These are phyloP conservation scores for Gibbula magus DNA, from an alignment of 2,888 invertebrate genomes.

Conservation along the genomic window DNA sequence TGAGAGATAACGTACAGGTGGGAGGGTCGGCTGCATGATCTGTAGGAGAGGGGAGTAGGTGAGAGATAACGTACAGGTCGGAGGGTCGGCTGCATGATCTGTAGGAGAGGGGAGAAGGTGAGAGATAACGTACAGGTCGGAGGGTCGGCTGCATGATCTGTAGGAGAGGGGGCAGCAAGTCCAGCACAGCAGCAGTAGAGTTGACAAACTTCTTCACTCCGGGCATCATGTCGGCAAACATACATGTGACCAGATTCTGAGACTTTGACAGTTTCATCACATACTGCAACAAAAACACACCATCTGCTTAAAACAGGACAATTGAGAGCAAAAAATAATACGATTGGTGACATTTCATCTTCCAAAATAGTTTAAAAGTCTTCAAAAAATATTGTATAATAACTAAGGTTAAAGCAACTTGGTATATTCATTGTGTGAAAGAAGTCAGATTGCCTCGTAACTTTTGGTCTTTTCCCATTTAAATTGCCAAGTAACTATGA, in stretches of 20 bases:
- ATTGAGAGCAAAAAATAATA: too few species aligned
- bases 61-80: conserved; percentile 78
- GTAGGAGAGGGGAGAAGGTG: neutral
- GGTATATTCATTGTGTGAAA: too few species aligned
- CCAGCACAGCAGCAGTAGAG: conserved; percentile 79
- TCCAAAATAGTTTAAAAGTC: too few species aligned
- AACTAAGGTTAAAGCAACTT: too few species aligned
- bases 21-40: too few species aligned
- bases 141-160: conserved; percentile 85
- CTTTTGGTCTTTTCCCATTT: too few species aligned
- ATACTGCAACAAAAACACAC: conserved; percentile 47
- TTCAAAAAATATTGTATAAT: too few species aligned
- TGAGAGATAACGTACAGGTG: neutral
- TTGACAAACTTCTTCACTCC: conserved; percentile 76
- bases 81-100: conserved; percentile 78
- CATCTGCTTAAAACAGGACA: too few species aligned
- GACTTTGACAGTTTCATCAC: conserved; percentile 59
- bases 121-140: conserved; percentile 80
- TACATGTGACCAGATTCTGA: conserved; percentile 64
- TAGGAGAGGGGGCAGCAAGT: conserved; percentile 84
- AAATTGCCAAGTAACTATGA: too few species aligned
- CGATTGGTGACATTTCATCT: too few species aligned
- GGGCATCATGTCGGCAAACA: conserved; percentile 80
- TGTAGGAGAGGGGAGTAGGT: neutral
- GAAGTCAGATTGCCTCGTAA: too few species aligned